Evolutionary conservation across 2,888 invertebrate species (phyloP).

Genomic region (Phanerotoma sp.): DNA sequence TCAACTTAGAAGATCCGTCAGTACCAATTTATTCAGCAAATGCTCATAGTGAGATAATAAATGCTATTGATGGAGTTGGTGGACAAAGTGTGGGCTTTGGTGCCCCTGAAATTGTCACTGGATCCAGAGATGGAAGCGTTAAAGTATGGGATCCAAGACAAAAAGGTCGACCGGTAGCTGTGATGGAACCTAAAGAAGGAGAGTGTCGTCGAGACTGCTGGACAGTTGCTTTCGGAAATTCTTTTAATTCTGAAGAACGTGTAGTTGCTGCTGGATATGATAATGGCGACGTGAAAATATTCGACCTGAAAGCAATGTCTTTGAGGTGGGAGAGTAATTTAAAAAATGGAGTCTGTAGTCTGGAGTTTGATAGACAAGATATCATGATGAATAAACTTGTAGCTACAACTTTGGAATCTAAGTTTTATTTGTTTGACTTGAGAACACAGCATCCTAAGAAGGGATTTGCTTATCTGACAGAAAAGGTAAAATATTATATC

Average conservation of each 20-base stretch:
- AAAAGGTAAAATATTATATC: conserved; percentile 62
- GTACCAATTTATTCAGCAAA: conserved; percentile 76
- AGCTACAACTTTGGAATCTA: conserved; percentile 88
- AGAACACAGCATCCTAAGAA: conserved; percentile 84
- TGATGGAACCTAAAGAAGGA: conserved; percentile 76
- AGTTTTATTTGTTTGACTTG: conserved; percentile 85
- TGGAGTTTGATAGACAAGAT: conserved; percentile 91
- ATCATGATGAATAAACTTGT: conserved; percentile 95
- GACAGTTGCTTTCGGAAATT: conserved; percentile 90
- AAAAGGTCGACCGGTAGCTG: conserved; percentile 83
- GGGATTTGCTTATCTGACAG: conserved; percentile 71
- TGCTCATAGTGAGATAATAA: conserved; percentile 84
- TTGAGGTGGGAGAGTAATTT: conserved; percentile 89
- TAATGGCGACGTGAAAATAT: conserved; percentile 94
- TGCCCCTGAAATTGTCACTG: conserved; percentile 93
- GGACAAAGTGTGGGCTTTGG: conserved; percentile 79
- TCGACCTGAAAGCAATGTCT: conserved; percentile 81
- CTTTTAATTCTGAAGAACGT: conserved; percentile 83
- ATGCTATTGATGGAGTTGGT: conserved; percentile 88
- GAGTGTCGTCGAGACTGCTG: conserved; percentile 85
- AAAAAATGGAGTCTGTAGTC: conserved; percentile 85
- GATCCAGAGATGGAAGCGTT: conserved; percentile 90
- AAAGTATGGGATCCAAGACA: conserved; percentile 97
- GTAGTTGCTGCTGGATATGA: conserved; percentile 91
- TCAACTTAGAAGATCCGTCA: conserved; percentile 70